These are phyloP conservation scores for Nymphalis io DNA, from an alignment of 1,140 invertebrate genomes.

Conservation along the genomic window DNA sequence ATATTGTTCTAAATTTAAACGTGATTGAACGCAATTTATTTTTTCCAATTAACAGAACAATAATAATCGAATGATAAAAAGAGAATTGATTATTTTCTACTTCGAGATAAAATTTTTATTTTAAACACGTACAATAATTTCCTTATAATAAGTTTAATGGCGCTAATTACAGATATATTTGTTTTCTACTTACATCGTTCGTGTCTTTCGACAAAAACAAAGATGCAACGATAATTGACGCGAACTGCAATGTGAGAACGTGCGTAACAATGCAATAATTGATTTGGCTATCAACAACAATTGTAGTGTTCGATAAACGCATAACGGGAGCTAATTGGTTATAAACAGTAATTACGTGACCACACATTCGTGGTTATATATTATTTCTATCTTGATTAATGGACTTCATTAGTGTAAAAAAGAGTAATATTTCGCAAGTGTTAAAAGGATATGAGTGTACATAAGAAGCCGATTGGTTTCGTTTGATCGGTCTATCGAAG, in stretches of 20 bases:
- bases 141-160: not conserved
- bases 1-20: not conserved
- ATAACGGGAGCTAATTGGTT: constrained; percentile 32
- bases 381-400: not conserved
- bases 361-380: constrained; percentile 2
- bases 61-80: not conserved
- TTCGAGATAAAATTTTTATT: not conserved
- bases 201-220: constrained; percentile 3
- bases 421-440: not conserved
- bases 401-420: not conserved
- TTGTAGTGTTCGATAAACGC: constrained; percentile 35
- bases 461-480: not conserved
- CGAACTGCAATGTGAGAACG: constrained; percentile 24
- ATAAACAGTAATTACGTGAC: constrained; percentile 19
- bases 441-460: not conserved
- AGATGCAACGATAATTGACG: constrained; percentile 15
- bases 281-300: constrained; percentile 36
- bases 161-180: not conserved
- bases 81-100: not conserved
- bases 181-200: not conserved
- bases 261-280: constrained; percentile 19
- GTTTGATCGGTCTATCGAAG: not conserved
- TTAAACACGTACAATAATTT: not conserved
- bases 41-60: not conserved
- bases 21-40: not conserved